phyloP scores from a whole-genome alignment of 2,797 vertebrate species.

The Cryptoblepharus egeriae region DNA sequence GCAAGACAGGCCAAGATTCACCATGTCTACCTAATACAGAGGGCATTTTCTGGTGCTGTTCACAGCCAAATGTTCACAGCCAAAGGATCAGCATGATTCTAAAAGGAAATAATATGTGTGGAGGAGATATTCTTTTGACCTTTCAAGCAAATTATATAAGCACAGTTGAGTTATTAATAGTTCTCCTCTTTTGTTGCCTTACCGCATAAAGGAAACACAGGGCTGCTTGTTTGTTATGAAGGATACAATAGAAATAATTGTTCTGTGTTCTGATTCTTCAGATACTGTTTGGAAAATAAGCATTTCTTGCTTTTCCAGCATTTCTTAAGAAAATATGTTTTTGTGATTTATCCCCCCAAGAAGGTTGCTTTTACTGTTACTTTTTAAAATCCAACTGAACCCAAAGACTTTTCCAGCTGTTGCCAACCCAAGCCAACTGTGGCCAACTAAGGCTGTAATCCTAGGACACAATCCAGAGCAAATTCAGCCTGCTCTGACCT shows the following conservation, averaged over 20 bases:
- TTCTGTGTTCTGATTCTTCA: conserved; percentile 54
- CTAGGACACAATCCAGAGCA: too few species aligned
- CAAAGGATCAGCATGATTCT: conserved; percentile 25
- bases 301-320: conserved; percentile 51
- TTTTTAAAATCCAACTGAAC: background rate
- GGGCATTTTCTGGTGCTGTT: conserved; percentile 25
- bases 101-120: conserved; percentile 42
- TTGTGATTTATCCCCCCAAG: conserved; percentile 14
- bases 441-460: too few species aligned
- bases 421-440: too few species aligned
- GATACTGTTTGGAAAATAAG: conserved; percentile 38
- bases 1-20: conserved; percentile 31
- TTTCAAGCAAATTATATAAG: conserved; percentile 64
- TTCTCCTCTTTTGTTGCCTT: conserved; percentile 60
- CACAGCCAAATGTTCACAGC: background rate
- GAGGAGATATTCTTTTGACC: conserved; percentile 48
- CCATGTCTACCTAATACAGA: background rate
- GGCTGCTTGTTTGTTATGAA: conserved; percentile 57
- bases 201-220: conserved; percentile 59
- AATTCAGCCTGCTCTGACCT: too few species aligned
- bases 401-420: too few species aligned
- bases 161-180: conserved; percentile 56
- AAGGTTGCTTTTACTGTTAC: conserved; percentile 20
- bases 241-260: conserved; percentile 62
- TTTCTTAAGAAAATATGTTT: conserved; percentile 31